Conservation (phyloP, 2,888 invertebrate genomes). For the Siphonodentalium dalli region DNA sequence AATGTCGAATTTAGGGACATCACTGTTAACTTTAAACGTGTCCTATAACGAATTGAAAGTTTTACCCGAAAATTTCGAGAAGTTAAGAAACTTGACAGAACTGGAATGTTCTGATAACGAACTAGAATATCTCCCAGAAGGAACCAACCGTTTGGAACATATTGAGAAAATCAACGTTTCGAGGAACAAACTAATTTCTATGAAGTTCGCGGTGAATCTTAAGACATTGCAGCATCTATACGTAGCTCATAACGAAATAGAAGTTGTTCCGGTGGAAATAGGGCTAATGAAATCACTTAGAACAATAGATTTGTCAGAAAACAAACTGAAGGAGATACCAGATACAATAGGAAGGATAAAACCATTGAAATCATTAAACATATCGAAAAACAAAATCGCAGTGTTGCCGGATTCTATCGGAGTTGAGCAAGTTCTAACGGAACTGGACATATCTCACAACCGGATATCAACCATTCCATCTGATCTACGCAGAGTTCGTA, state of each 20-base stretch:
- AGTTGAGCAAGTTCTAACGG: conserved; percentile 48
- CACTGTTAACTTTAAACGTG: conserved; percentile 41
- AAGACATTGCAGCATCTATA: conserved; percentile 46
- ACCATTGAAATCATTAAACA: conserved; percentile 47
- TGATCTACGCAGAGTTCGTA: conserved; percentile 51
- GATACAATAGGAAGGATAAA: conserved; percentile 43
- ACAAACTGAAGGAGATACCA: conserved; percentile 52
- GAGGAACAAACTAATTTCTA: conserved; percentile 55
- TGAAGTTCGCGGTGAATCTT: conserved; percentile 50
- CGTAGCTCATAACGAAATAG: conserved; percentile 50
- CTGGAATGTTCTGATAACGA: conserved; percentile 50
- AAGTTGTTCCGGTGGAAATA: conserved; percentile 54
- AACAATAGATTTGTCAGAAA: conserved; percentile 51
- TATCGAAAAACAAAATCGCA: conserved; percentile 50
- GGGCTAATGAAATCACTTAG: conserved; percentile 53
- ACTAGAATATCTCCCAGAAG: conserved; percentile 50
- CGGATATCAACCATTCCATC: conserved; percentile 48
- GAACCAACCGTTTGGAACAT: conserved; percentile 47
- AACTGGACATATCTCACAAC: conserved; percentile 54
- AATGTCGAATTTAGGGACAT: conserved; percentile 56
- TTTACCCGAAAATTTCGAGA: conserved; percentile 47
- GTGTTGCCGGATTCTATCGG: conserved; percentile 47
- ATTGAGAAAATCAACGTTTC: conserved; percentile 51
- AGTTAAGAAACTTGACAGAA: conserved; percentile 47
- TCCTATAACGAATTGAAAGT: conserved; percentile 48